Base-by-base conservation (phyloP, 2,888 invertebrate genomes). In the Nasonovia ribisnigri region DNA sequence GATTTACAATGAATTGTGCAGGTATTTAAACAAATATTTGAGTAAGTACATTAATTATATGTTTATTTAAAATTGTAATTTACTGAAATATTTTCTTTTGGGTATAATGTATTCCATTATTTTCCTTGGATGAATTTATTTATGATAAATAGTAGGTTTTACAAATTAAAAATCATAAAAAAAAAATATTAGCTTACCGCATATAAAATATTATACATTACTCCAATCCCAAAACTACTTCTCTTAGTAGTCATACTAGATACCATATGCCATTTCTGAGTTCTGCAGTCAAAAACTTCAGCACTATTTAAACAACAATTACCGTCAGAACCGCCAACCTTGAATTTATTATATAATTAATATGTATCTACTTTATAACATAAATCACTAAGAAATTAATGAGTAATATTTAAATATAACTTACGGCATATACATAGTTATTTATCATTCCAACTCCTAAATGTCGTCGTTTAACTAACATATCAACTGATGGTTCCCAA, bases 381-480 rank as follows among this genome's bases (percentile, higher is more conserved):
- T 13, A 77, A 51, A 5, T 48, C 6, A 48, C 8, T 48, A 48
- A 48, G 6, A 48, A 48, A 48, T 6, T 5, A 90, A 90, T 57
- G 67, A 86, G 46, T 89, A 24, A 29, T 86, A n/a, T 51, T n/a
- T 57, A 5, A 29, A 10, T 88, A 29, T 77, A 46, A 95, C 96
- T 96, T 95, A 97, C 99, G 91, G 99, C 99, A 96, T 98, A 99
- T 95, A 99, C 97, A 95, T 97, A 97, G 95, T 97, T 97, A 95
- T 97, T 98, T 89, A 99, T 96, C 87, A 98, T 98, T 88, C 99
- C 98, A 5, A 99, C 99, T 92, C 99, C 99, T 1, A 99, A 96
- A n/a, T 99, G 99, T 91, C 98, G 98, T 95, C 99, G 97, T 95
- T 99, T 96, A 54, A 98, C 99, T 96, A 97, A 97, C 97, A 99